Conservation (phyloP, 2,888 invertebrate genomes). For the Dasypolia templi region DNA sequence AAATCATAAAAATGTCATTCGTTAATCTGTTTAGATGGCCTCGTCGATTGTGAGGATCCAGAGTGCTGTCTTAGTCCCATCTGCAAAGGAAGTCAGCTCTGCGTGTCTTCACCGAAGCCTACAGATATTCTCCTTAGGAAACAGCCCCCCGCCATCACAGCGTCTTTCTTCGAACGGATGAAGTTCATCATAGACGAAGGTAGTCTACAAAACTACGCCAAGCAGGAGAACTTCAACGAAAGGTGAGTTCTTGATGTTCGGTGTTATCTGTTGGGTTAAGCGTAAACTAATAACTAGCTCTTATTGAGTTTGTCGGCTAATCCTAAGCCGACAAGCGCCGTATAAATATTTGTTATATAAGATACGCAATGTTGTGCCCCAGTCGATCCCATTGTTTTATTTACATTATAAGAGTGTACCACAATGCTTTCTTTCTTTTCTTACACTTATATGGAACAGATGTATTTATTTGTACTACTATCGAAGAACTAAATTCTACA, state of each 20-base stretch:
- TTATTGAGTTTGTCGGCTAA: constrained; percentile 49
- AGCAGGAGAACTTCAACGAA: constrained; percentile 98
- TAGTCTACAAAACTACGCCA: constrained; percentile 99
- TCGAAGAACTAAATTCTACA: constrained; percentile 64
- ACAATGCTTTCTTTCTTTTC: constrained; percentile 83
- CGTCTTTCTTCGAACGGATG: constrained; percentile 99
- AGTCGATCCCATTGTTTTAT: constrained; percentile 91
- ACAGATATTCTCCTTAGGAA: constrained; percentile 98
- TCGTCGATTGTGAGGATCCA: constrained; percentile 99
- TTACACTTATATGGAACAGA: constrained; percentile 73
- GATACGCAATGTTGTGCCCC: constrained; percentile 96
- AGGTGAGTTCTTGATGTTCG: constrained; percentile 93
- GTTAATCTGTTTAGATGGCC: constrained; percentile 93
- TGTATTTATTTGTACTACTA: constrained; percentile 71
- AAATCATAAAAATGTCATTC: constrained; percentile 26
- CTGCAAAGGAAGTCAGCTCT: constrained; percentile 96
- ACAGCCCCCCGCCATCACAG: constrained; percentile 98
- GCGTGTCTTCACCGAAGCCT: constrained; percentile 98
- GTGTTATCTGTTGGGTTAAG: constrained; percentile 78
- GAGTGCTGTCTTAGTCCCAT: constrained; percentile 97
- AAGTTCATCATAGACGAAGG: constrained; percentile 99
- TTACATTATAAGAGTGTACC: constrained; percentile 84
- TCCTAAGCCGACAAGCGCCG: constrained; percentile 66
- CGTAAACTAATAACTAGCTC: constrained; percentile 50
- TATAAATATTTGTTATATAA: constrained; percentile 80